Conservation (phyloP, 2,888 invertebrate genomes). For the Melanophora roralis region DNA sequence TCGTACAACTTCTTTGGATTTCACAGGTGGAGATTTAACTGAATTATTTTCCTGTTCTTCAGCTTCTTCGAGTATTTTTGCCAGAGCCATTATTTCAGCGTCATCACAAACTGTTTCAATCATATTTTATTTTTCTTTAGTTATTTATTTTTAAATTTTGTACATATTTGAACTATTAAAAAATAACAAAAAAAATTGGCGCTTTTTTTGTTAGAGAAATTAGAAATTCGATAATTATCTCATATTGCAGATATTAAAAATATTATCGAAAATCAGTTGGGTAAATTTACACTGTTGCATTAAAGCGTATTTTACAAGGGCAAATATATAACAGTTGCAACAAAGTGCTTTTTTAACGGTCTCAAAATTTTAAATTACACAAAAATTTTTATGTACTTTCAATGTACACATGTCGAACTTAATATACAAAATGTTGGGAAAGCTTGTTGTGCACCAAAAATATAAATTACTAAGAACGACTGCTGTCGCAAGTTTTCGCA, state of each 20-base stretch:
- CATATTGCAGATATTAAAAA: too few relatives aligned
- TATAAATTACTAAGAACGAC: too few relatives aligned
- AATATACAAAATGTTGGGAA: too few relatives aligned
- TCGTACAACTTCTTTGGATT: background rate
- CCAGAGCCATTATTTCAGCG: conserved; percentile 70
- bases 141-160: conserved; percentile 30
- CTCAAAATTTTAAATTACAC: too few relatives aligned
- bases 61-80: conserved; percentile 69
- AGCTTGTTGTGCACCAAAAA: too few relatives aligned
- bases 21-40: background rate
- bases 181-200: conserved; percentile 33
- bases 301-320: background rate
- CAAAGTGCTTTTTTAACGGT: too few relatives aligned
- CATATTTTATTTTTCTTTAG: conserved; percentile 39
- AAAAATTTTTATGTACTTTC: too few relatives aligned
- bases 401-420: too few relatives aligned
- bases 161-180: too few relatives aligned
- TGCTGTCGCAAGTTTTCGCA: too few relatives aligned
- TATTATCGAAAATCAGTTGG: background rate
- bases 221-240: background rate
- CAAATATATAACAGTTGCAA: background rate
- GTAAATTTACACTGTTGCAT: background rate
- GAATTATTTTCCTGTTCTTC: conserved; percentile 64
- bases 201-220: conserved; percentile 29
- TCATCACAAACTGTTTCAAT: conserved; percentile 69